Conservation (phyloP, 2,888 invertebrate genomes). For the Synanthedon vespiformis region DNA sequence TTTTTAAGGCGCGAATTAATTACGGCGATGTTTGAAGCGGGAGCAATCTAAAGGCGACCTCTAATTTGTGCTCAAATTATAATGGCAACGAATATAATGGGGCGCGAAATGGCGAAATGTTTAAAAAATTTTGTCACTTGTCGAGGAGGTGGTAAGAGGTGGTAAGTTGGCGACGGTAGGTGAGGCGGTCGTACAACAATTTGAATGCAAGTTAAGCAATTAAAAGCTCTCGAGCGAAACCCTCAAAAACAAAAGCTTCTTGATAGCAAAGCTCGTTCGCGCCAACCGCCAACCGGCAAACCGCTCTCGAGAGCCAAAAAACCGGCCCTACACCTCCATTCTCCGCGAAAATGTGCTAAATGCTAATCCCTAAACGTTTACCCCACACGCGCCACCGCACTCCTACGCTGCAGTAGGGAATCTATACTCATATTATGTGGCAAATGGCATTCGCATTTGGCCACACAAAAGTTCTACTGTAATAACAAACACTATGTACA, state of each 20-base stretch:
- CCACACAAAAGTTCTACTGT: no score
- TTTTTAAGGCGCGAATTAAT: no score
- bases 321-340: slow-evolving; percentile 18
- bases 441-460: no score
- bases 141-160: no score
- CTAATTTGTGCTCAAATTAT: no score
- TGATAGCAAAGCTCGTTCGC: not conserved
- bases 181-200: slow-evolving; percentile 5
- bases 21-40: no score
- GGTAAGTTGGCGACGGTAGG: not conserved
- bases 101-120: no score
- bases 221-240: slow-evolving; percentile 6
- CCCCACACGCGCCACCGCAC: slow-evolving; percentile 3
- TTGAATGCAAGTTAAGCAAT: slow-evolving; percentile 18
- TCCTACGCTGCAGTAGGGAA: not conserved
- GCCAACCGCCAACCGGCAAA: not conserved
- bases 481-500: no score
- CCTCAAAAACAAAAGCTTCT: slow-evolving; percentile 16
- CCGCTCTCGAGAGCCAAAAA: not conserved
- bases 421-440: not conserved
- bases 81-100: no score
- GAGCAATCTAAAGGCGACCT: no score
- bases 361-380: slow-evolving; percentile 31
- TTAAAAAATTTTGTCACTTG: no score
- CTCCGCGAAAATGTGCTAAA: slow-evolving; percentile 30